These are phyloP conservation scores for Okamejei kenojei DNA, from an alignment of 2,797 vertebrate species.

Conservation along the genomic window DNA sequence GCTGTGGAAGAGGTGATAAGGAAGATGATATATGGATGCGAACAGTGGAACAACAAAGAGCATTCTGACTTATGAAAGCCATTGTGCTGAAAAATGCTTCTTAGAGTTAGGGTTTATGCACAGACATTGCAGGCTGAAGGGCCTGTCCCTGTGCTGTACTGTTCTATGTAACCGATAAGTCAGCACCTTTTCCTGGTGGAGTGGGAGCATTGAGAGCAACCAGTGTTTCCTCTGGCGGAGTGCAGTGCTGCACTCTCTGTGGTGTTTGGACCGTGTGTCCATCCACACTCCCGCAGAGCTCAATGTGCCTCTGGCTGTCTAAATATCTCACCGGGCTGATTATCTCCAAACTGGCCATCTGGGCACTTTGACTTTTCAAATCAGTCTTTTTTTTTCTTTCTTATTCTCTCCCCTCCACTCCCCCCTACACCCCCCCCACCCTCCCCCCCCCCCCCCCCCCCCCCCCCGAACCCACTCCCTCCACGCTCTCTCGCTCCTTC, in stretches of 20 bases:
- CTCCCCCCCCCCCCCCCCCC: too few species aligned
- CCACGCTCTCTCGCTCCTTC: too few species aligned
- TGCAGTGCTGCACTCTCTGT: constrained; percentile 69
- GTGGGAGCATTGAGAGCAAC: neutral
- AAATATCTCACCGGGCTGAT: constrained; percentile 57
- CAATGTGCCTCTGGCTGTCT: constrained; percentile 65
- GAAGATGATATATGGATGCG: too few species aligned
- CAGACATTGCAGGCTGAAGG: too few species aligned
- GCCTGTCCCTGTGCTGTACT: too few species aligned
- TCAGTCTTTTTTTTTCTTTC: constrained; percentile 56
- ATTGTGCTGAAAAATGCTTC: too few species aligned
- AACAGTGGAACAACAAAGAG: too few species aligned
- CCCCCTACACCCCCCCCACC: too few species aligned
- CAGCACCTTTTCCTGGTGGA: neutral
- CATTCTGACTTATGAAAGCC: too few species aligned
- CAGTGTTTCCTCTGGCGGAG: neutral
- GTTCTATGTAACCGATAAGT: neutral
- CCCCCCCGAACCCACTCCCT: too few species aligned
- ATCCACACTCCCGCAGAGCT: constrained; percentile 68
- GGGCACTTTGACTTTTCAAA: constrained; percentile 60
- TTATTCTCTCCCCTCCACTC: neutral
- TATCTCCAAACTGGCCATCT: constrained; percentile 67
- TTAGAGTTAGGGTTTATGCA: too few species aligned
- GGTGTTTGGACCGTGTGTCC: constrained; percentile 62
- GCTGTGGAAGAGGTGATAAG: too few species aligned